A percentile compares a stretch with the other conserved stretches of the same genome.
phyloP scores from a whole-genome alignment of 2,888 invertebrate species.

The Mesochorus sp. region DNA sequence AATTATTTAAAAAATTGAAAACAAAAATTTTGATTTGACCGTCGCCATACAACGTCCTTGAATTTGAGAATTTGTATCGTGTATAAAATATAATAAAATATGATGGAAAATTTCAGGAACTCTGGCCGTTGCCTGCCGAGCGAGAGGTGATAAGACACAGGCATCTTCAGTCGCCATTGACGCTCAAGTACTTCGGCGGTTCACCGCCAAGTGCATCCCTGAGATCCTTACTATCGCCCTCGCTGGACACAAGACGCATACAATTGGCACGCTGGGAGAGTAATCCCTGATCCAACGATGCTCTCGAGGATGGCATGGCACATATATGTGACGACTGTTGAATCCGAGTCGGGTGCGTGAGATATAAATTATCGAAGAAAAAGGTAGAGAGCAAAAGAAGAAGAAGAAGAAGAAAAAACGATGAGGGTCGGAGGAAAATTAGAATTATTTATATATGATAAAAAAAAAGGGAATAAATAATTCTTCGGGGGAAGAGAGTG shows the following conservation, averaged over 20 bases:
- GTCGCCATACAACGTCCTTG: no score
- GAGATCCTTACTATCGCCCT: constrained; percentile 84
- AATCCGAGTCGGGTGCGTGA: no score
- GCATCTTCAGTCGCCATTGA: constrained; percentile 87
- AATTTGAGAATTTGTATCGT: no score
- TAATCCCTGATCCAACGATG: constrained; percentile 71
- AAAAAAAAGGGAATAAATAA: constrained; percentile 64
- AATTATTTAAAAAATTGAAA: neutral
- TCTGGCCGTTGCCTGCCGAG: constrained; percentile 86
- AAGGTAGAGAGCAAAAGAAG: constrained; percentile 10
- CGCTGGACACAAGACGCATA: constrained; percentile 83
- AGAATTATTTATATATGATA: constrained; percentile 46
- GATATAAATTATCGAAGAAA: no score
- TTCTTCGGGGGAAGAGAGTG: no score
- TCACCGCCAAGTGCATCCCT: constrained; percentile 84
- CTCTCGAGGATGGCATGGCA: constrained; percentile 8
- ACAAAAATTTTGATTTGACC: no score
- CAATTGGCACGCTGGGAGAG: constrained; percentile 81
- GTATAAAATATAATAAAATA: no score
- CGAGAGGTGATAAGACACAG: constrained; percentile 87
- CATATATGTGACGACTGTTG: neutral
- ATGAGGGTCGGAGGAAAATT: constrained; percentile 3
- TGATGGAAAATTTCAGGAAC: constrained; percentile 81
- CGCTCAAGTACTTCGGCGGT: constrained; percentile 83
- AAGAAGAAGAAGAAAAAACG: constrained; percentile 7